Conservation (phyloP, 1,140 invertebrate species). For the Panulirus ornatus region DNA sequence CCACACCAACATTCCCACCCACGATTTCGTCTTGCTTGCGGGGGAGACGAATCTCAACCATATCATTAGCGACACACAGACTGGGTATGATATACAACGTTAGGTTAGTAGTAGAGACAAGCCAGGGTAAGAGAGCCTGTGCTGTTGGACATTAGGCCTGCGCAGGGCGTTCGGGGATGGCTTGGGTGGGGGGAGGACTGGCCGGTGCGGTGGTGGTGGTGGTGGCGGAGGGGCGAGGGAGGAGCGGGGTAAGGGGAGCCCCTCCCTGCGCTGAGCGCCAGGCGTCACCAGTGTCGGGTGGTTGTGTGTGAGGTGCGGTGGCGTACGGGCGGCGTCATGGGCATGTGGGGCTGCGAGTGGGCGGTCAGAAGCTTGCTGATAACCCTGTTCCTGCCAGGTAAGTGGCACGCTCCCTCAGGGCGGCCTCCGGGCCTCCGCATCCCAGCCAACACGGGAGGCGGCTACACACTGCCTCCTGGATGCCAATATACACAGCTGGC, state of each 20-base stretch:
- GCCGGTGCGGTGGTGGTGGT: neutral
- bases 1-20: too few species aligned
- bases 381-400: neutral
- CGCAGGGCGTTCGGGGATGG: neutral
- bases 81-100: too few species aligned
- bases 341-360: neutral
- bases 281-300: slow-evolving; percentile 1
- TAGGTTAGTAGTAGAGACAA: too few species aligned
- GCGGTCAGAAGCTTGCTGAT: neutral
- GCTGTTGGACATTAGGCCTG: neutral
- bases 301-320: neutral
- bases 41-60: too few species aligned
- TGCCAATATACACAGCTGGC: neutral
- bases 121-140: neutral
- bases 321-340: neutral
- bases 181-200: neutral
- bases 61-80: too few species aligned
- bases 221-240: neutral
- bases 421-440: neutral
- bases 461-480: neutral
- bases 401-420: neutral
- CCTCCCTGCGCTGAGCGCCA: neutral
- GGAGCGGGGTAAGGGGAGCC: neutral
- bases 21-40: too few species aligned
- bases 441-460: too few species aligned